Base-by-base conservation (phyloP, 2,113 vertebrate genomes). In the Lepus timidus region DNA sequence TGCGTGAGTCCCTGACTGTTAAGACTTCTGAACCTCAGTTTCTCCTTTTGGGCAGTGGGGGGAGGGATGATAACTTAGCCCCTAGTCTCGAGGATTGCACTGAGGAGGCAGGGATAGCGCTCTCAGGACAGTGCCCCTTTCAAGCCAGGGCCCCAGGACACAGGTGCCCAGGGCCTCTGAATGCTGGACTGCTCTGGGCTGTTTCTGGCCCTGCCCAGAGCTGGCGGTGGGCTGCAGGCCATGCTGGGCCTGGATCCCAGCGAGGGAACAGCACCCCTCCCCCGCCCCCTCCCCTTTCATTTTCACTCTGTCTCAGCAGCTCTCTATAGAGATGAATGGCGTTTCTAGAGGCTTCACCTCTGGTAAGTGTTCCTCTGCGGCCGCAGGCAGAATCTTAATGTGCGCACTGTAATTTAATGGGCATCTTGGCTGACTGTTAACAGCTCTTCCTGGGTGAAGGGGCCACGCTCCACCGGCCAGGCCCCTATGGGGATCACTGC, bases 321-420 rank as follows among this genome's bases (percentile, higher is more conserved):
- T 96, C 84, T 93, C 91, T 89, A 76, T 89, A 44, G 91, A 96
- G 96, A 96, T 90, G 88, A 95, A 97, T 95, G 91, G 87, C 89
- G n/a, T 93, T 97, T 95, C 80, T 83, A 95, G 85, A 92, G 83
- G 75, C 84, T 76, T 97, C 74, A 90, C 87, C 86, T 91, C 89
- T 64, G 86, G 9, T 96, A 94, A 96, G 94, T 94, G 95, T 55
- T 74, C 49, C 86, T 86, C 78, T 39, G 90, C 1, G 6, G 74
- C 85, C 1, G 70, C 85, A 75, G 88, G 79, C 94, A 36, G 96
- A 93, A 93, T 95, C 93, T 89, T 92, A 97, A 97, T 94, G 97
- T 58, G 71, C 12, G 0, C 70, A 4, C 55, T 91, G 71, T 93
- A 76, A 96, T 91, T 95, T 93, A 97, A 94, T 68, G 93, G 75